Evolutionary conservation across 1,140 invertebrate species (phyloP).

Genomic region (Drosophila dunni): DNA sequence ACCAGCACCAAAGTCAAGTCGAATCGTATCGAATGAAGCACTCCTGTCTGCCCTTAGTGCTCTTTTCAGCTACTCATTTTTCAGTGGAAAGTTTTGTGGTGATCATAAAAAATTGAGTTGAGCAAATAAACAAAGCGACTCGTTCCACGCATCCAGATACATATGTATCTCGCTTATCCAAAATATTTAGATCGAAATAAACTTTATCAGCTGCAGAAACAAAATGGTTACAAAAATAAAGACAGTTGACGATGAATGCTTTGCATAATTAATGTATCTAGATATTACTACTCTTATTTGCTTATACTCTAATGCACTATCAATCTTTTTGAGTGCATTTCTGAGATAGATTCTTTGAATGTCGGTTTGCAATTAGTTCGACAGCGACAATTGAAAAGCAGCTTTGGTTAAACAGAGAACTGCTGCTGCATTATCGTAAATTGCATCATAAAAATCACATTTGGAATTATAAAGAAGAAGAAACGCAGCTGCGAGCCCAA

Average conservation of each 20-base stretch:
- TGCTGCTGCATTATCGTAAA: slow-evolving; percentile 72
- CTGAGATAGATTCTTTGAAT: slow-evolving; percentile 50
- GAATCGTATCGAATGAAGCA: slow-evolving; percentile 14
- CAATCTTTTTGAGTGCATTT: slow-evolving; percentile 4
- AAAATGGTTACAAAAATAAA: not conserved
- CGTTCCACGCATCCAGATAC: slow-evolving; percentile 15
- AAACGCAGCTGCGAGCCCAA: slow-evolving; percentile 61
- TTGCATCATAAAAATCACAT: slow-evolving; percentile 80
- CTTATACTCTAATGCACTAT: not conserved
- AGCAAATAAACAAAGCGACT: slow-evolving; percentile 62
- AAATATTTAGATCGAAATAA: slow-evolving; percentile 18
- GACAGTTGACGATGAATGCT: not conserved
- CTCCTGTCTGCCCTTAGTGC: slow-evolving; percentile 36
- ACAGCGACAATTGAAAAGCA: slow-evolving; percentile 73
- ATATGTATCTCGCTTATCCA: slow-evolving; percentile 17
- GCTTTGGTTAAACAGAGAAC: slow-evolving; percentile 50
- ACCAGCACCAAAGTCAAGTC: slow-evolving; percentile 24
- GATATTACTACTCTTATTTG: not conserved
- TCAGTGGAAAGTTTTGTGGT: slow-evolving; percentile 67
- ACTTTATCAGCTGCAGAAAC: slow-evolving; percentile 10
- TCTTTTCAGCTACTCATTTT: slow-evolving; percentile 70
- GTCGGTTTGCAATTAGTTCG: slow-evolving; percentile 55
- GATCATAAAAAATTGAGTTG: slow-evolving; percentile 64
- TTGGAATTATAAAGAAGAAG: slow-evolving; percentile 73
- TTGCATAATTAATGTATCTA: not conserved